These are phyloP conservation scores for Solea solea DNA, from an alignment of 2,113 vertebrate species.

Conservation along the genomic window DNA sequence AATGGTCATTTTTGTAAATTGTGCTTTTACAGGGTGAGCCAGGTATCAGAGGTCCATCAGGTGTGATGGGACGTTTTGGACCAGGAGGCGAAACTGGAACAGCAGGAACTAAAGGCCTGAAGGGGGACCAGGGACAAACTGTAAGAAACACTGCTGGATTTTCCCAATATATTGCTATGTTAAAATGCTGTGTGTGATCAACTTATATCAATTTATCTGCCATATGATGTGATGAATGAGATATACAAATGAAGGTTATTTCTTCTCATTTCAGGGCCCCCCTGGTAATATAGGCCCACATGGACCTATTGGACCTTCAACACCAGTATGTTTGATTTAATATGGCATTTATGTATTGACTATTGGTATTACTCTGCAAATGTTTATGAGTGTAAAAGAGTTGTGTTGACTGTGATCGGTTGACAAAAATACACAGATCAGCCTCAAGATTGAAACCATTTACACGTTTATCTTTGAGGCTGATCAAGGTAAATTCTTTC, in stretches of 20 bases:
- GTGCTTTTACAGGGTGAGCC: slow-evolving; percentile 66
- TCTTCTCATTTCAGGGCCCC: slow-evolving; percentile 66
- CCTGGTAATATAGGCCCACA: slow-evolving; percentile 62
- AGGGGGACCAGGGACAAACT: slow-evolving; percentile 62
- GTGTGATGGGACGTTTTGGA: slow-evolving; percentile 73
- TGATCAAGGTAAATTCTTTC: neutral
- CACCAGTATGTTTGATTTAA: slow-evolving; percentile 59
- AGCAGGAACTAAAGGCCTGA: slow-evolving; percentile 69
- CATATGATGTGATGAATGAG: neutral
- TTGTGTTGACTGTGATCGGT: too few relatives aligned
- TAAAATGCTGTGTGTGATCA: neutral
- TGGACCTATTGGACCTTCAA: slow-evolving; percentile 64
- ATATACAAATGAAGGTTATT: slow-evolving; percentile 1
- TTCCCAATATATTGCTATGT: neutral
- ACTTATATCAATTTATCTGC: neutral
- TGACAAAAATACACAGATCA: too few relatives aligned
- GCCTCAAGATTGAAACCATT: too few relatives aligned
- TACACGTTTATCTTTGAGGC: too few relatives aligned
- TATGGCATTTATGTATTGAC: neutral
- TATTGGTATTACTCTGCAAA: neutral
- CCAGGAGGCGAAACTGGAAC: slow-evolving; percentile 71
- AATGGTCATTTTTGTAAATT: neutral
- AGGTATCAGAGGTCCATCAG: slow-evolving; percentile 66
- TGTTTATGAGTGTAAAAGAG: too few relatives aligned
- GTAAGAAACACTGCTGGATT: slow-evolving; percentile 53